Percentiles rank a stretch among this genome's conserved stretches.
These are phyloP conservation scores for Takifugu flavidus DNA, from an alignment of 2,113 vertebrate genomes.

Conservation along the genomic window DNA sequence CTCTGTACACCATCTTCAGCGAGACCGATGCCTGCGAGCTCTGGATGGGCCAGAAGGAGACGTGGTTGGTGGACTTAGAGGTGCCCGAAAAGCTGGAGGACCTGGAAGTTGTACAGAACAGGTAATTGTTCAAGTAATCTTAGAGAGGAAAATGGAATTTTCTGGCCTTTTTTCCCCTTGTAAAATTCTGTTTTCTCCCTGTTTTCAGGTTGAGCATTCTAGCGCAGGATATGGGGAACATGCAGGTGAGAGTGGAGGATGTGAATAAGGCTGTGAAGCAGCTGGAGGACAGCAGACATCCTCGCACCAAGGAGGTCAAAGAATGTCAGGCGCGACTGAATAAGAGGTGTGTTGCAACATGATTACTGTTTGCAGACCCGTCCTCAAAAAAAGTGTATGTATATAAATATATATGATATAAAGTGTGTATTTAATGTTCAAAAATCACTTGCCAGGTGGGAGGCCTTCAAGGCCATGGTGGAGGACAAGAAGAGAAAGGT, in stretches of 20 bases:
- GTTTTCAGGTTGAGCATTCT: slow-evolving; percentile 84
- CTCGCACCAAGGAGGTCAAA: slow-evolving; percentile 84
- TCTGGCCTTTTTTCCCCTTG: background rate
- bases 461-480: slow-evolving; percentile 83
- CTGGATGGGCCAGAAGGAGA: slow-evolving; percentile 96
- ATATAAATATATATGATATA: no score
- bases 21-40: slow-evolving; percentile 92
- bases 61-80: slow-evolving; percentile 86
- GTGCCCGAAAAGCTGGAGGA: slow-evolving; percentile 91
- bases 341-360: slow-evolving; percentile 72
- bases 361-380: no score
- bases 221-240: slow-evolving; percentile 84
- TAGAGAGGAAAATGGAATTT: background rate
- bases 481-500: slow-evolving; percentile 77
- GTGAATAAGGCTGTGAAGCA: slow-evolving; percentile 85
- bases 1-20: slow-evolving; percentile 91
- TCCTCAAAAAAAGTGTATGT: no score
- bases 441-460: slow-evolving; percentile 78
- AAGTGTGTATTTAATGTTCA: background rate
- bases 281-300: slow-evolving; percentile 86
- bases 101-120: slow-evolving; percentile 91
- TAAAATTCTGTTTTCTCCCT: background rate
- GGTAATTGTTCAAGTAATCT: slow-evolving; percentile 65
- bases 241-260: slow-evolving; percentile 79
- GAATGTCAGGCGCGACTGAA: slow-evolving; percentile 84